A percentile compares a stretch with the other conserved stretches of the same genome.
Conservation (phyloP, 2,888 invertebrate genomes). For the Leptopilina drosophilae region DNA sequence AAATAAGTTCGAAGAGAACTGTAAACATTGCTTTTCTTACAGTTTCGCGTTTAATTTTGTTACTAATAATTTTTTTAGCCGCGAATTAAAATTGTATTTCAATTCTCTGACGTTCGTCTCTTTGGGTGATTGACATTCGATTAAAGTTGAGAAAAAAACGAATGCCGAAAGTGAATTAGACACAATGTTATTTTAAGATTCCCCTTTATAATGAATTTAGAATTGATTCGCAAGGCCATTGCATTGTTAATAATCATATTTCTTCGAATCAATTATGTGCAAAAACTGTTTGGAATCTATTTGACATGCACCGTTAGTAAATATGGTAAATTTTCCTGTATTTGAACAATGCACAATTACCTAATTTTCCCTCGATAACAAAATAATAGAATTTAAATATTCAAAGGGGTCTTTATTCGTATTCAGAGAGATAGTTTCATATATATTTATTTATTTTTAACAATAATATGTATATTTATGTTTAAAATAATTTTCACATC, state of each 20-base stretch:
- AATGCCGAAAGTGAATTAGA: conserved; percentile 10
- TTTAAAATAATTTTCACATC: background rate
- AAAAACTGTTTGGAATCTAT: background rate
- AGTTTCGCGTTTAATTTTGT: too few relatives aligned
- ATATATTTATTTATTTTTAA: background rate
- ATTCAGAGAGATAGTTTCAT: background rate
- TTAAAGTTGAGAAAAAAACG: background rate
- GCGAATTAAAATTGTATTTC: too few relatives aligned
- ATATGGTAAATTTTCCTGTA: conserved; percentile 6
- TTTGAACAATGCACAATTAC: background rate
- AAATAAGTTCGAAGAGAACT: too few relatives aligned
- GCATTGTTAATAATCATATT: conserved; percentile 21
- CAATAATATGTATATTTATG: background rate
- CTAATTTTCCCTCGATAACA: background rate
- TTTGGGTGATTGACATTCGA: background rate
- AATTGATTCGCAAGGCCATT: conserved; percentile 8
- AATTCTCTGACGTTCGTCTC: too few relatives aligned
- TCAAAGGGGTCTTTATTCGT: background rate
- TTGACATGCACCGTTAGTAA: background rate
- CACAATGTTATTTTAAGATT: conserved; percentile 4
- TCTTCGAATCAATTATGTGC: background rate
- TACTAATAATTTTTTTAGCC: too few relatives aligned
- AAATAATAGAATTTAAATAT: conserved; percentile 10
- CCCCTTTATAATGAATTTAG: background rate
- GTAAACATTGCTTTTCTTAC: too few relatives aligned